Evolutionary conservation across 2,113 vertebrate species (phyloP), one percentile per base, ranked within the genome.

Genomic region (Chionodraco myersi): DNA sequence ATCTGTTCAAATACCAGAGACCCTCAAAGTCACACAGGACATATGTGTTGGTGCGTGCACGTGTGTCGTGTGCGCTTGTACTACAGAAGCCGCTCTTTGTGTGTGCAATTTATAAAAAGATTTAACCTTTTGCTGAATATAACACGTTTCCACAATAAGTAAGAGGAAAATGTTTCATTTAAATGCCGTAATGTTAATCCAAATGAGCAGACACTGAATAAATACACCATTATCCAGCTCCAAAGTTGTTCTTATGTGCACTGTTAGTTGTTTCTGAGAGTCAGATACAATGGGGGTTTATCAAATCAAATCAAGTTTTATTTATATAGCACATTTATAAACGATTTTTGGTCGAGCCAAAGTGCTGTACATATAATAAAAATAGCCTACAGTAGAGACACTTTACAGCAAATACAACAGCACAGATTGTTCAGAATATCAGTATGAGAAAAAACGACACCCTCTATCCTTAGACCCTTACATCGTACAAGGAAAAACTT

Each of bases 1-100:
- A 95, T 95, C 94, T 95, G 94, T 94, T 94, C 90, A 94, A 93
- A 92, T 94, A 93, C 86, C 93, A 89, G 82, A 88, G 91, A 89
- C 87, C 86, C 89, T 93, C 87, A 76, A 88, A 93, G 84, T 92
- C 86, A 85, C 86, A 89, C 78, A 93, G 94, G 91, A 94, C 94
- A 82, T 51, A 53, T 88, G 84, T 66, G 72, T 47, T 34, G 41
- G 68, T 56, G 21, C 36, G 78, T 73, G 67, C 5, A 2, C 59
- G 56, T 59, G 65, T 14, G 80, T 45, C 59, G 56, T 59, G 65
- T 14, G 80, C 49, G 63, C 23, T 51, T 14, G 18, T 67, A 67
- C 80, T 61, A 83, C 61, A 88, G 72, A 91, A 80, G 73, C 61
- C 14, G 11, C 14, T 89, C 88, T 93, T 86, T 92, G 82, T 88